Percentiles rank a stretch among this genome's conserved stretches.
These are phyloP conservation scores for Collichthys lucidus DNA, from an alignment of 2,113 vertebrate genomes.

Conservation along the genomic window DNA sequence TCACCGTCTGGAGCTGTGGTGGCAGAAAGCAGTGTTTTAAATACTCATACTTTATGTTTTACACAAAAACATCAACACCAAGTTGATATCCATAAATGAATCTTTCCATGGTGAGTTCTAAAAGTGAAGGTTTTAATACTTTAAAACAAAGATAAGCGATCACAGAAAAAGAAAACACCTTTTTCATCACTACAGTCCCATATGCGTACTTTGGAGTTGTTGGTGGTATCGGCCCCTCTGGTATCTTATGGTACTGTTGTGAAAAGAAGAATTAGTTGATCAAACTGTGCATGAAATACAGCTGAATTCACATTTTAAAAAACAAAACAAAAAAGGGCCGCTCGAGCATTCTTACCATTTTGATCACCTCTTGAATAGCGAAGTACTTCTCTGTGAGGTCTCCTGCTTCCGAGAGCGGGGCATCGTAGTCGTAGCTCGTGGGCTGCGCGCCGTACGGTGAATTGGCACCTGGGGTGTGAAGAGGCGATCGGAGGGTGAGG, in stretches of 20 bases:
- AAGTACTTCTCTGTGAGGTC: slow-evolving; percentile 96
- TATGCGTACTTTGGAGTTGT: slow-evolving; percentile 95
- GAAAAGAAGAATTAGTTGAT: slow-evolving; percentile 17
- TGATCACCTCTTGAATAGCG: slow-evolving; percentile 88
- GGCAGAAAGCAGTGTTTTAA: not conserved
- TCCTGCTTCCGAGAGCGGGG: slow-evolving; percentile 92
- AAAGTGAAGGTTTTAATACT: too few relatives aligned
- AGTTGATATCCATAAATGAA: not conserved
- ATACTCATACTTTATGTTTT: not conserved
- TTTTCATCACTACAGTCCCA: slow-evolving; percentile 86
- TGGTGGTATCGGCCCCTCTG: slow-evolving; percentile 90
- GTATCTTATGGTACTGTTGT: slow-evolving; percentile 88
- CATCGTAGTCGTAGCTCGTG: slow-evolving; percentile 96
- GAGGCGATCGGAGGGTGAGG: not conserved
- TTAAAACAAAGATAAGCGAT: not conserved
- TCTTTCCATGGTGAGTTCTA: not conserved
- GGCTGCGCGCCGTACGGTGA: slow-evolving; percentile 88
- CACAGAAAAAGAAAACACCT: slow-evolving; percentile 68
- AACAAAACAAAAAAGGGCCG: not conserved
- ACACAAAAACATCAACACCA: not conserved
- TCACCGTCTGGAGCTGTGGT: slow-evolving; percentile 85
- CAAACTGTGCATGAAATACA: not conserved
- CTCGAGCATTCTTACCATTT: slow-evolving; percentile 81
- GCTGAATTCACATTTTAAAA: not conserved
- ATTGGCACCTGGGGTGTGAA: slow-evolving; percentile 87